These are phyloP conservation scores for Eupsittula cactorum DNA, from an alignment of 2,113 vertebrate genomes.

Conservation along the genomic window DNA sequence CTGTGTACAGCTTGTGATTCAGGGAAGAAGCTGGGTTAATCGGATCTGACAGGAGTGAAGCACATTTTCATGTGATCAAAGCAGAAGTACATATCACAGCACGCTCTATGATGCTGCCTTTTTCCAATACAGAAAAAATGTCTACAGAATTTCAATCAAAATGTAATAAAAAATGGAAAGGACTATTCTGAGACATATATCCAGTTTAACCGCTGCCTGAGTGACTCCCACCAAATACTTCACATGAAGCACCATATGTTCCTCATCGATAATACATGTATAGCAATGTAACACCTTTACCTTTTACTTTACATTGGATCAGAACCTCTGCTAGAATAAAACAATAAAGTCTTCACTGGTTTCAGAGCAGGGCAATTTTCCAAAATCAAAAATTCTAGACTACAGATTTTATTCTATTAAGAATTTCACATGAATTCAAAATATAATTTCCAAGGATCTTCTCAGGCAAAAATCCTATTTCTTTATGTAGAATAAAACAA, in stretches of 20 bases:
- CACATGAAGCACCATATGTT: not conserved
- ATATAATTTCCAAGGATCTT: not conserved
- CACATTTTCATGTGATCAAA: not conserved
- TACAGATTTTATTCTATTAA: not conserved
- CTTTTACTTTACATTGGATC: not conserved
- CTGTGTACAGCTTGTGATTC: not conserved
- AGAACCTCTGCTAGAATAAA: not conserved
- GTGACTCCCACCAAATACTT: not conserved
- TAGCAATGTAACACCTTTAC: not conserved
- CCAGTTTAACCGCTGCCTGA: not conserved
- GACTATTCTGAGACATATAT: not conserved
- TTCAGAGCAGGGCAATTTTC: not conserved
- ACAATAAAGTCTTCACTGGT: not conserved
- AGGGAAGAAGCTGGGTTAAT: not conserved
- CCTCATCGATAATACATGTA: not conserved
- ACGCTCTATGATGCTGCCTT: not conserved
- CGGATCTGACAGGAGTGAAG: not conserved
- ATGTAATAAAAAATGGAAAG: not conserved
- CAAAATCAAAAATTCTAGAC: not conserved
- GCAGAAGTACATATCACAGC: not conserved
- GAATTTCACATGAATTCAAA: not conserved
- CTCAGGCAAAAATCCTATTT: not conserved
- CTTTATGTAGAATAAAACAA: not conserved
- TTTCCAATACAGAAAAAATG: not conserved
- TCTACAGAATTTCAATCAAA: not conserved